Evolutionary conservation across 2,888 invertebrate genomes (phyloP).

Genomic region (Plebejus anna): DNA sequence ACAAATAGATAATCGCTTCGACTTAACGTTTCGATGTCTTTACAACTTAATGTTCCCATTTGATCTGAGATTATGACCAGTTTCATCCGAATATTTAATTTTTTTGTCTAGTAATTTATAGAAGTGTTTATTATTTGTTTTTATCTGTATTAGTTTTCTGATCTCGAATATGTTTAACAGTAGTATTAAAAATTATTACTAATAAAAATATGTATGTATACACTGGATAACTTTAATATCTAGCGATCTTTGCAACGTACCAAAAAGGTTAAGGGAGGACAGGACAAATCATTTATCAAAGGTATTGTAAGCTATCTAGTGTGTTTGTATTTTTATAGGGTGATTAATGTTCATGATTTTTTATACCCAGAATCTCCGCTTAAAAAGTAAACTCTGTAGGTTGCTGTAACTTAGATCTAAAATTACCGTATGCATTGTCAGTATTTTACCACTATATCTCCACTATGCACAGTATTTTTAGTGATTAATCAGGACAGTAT

Average conservation of each 20-base stretch:
- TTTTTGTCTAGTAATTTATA: background rate
- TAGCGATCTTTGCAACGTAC: too few relatives aligned
- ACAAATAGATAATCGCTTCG: constrained; percentile 33
- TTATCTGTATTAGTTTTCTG: background rate
- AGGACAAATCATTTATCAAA: too few relatives aligned
- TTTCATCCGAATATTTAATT: background rate
- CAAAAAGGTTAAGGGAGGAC: too few relatives aligned
- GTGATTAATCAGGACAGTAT: constrained; percentile 16
- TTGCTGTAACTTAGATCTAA: background rate
- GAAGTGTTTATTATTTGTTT: background rate
- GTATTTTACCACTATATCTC: background rate
- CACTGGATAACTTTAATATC: too few relatives aligned
- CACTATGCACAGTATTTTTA: constrained; percentile 30
- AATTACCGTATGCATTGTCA: background rate
- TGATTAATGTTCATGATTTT: too few relatives aligned
- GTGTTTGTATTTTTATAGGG: too few relatives aligned
- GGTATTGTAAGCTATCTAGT: too few relatives aligned
- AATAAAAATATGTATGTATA: too few relatives aligned
- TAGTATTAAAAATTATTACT: background rate
- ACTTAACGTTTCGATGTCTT: constrained; percentile 36
- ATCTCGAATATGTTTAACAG: background rate
- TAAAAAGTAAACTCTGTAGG: constrained; percentile 3
- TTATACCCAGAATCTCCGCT: background rate
- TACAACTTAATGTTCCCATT: constrained; percentile 33
- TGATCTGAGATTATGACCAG: constrained; percentile 18